phyloP scores from a whole-genome alignment of 2,888 invertebrate genomes.

The Carabus problematicus region DNA sequence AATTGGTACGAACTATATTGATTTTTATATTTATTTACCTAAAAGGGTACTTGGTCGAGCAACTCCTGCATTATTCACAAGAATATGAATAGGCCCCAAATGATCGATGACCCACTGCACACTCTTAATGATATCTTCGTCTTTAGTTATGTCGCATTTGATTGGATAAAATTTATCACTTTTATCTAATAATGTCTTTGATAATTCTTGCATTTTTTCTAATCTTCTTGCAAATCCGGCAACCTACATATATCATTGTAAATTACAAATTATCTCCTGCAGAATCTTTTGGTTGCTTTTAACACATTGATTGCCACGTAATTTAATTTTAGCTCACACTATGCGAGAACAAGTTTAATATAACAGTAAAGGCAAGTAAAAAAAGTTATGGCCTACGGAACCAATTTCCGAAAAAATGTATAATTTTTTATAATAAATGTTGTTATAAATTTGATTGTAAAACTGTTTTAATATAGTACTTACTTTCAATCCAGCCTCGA shows the following conservation, averaged over 20 bases:
- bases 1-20: no score
- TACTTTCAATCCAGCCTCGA: conserved; percentile 10
- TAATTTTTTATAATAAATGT: no score
- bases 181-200: conserved; percentile 2
- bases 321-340: no score
- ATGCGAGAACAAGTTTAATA: no score
- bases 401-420: no score
- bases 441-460: not conserved
- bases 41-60: not conserved
- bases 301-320: no score
- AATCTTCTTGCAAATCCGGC: conserved; percentile 11
- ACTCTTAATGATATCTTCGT: conserved; percentile 6
- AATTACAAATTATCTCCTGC: no score
- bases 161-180: not conserved
- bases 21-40: not conserved
- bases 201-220: conserved; percentile 9
- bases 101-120: not conserved
- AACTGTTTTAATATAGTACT: not conserved
- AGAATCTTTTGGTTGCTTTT: no score
- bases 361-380: not conserved
- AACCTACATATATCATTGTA: not conserved
- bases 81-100: conserved; percentile 1
- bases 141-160: conserved; percentile 3
- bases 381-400: not conserved
- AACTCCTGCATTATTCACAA: conserved; percentile 10